Evolutionary conservation across 2,888 invertebrate species (phyloP), one percentile per base, ranked within the genome.

Genomic region (Acleris holmiana): DNA sequence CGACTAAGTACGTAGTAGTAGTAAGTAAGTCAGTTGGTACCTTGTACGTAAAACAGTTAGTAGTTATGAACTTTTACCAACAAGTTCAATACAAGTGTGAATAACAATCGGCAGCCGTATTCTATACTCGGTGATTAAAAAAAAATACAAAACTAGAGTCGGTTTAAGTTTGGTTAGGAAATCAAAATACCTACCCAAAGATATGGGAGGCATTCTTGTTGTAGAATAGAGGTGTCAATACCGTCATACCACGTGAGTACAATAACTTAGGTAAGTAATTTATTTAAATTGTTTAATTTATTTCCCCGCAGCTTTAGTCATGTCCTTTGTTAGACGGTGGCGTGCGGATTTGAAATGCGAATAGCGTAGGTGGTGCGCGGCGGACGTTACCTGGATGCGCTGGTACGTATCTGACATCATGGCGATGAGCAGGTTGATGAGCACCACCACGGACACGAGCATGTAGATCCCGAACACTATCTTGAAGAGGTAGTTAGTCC

Each of bases 341-440:
- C 51, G 35, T 65, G 56, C 29, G 35, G 49, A 66, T 67, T 57
- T 63, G 35, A 55, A 50, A 64, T 67, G 61, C 67, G 29, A 46
- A 41, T 50, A 48, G 61, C 61, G 58, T 54, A 57, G 56, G 40
- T 57, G 46, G 49, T 44, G 47, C 58, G 61, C 25, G 51, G 74
- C 72, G 72, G 62, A n/a, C 83, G 91, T 94, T 95, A 96, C 98
- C 95, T 99, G 98, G 85, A 99, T 99, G 86, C 98, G 95, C 90
- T 99, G 99, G 91, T 99, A 99, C 68, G 99, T 99, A 94, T 99
- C 99, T 85, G 99, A 99, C 99, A 99, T 99, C 99, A 99, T 99
- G 94, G 99, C 99, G 94, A 99, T 99, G 87, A 99, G 96, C 75
- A 99, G 95, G 93, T 99, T 99, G 93, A 99, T 99, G 78, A 99